Conservation (phyloP, 2,888 invertebrate species). For the Athripsodes cinereus region DNA sequence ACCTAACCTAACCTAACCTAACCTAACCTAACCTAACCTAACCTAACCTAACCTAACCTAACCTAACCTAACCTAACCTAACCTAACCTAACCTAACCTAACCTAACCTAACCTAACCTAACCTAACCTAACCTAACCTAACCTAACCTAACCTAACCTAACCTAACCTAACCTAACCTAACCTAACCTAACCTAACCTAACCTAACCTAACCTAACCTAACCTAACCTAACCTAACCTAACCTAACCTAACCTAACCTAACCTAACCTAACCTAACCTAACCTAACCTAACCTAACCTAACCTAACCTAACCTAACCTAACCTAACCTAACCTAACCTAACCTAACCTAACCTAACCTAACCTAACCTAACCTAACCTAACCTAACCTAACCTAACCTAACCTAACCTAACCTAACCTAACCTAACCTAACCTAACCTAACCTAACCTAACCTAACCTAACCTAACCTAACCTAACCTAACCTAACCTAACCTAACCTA, state of each 20-base stretch:
- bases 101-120: conserved; percentile 18
- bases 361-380: conserved; percentile 21
- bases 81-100: conserved; percentile 25
- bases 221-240: conserved; percentile 6
- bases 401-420: conserved; percentile 22
- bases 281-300: conserved; percentile 18
- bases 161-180: conserved; percentile 14
- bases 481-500: conserved; percentile 20
- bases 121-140: conserved; percentile 17
- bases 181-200: conserved; percentile 11
- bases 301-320: conserved; percentile 20
- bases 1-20: conserved; percentile 9
- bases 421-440: conserved; percentile 19
- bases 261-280: conserved; percentile 14
- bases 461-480: conserved; percentile 22
- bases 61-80: conserved; percentile 26
- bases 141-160: conserved; percentile 18
- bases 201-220: conserved; percentile 12
- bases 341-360: conserved; percentile 19
- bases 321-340: conserved; percentile 22
- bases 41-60: conserved; percentile 26
- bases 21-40: conserved; percentile 16
- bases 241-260: conserved; percentile 7
- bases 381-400: conserved; percentile 21
- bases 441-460: conserved; percentile 22